A percentile compares a stretch with the other conserved stretches of the same genome.
Evolutionary conservation across 2,888 invertebrate genomes (phyloP).

Genomic region (Ecliptopera silaceata): DNA sequence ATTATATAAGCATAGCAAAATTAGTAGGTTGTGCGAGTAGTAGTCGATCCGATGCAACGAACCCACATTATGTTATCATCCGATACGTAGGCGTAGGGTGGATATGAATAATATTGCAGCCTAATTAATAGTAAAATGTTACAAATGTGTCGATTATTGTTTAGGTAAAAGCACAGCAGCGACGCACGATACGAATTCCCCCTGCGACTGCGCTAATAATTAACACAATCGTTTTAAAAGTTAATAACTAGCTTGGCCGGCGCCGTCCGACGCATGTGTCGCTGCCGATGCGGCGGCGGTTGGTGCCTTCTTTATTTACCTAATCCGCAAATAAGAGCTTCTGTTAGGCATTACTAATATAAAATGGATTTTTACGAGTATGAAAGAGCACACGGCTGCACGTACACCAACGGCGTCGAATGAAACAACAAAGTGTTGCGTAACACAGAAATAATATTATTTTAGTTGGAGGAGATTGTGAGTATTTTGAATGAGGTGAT

Average conservation of each 20-base stretch:
- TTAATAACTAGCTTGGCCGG: constrained; percentile 70
- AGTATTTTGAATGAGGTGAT: constrained; percentile 72
- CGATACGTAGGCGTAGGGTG: constrained; percentile 25
- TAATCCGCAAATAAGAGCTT: constrained; percentile 36
- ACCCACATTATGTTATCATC: not conserved
- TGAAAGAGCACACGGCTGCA: constrained; percentile 32
- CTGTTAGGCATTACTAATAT: constrained; percentile 8
- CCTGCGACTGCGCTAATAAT: constrained; percentile 71
- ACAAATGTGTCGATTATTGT: constrained; percentile 65
- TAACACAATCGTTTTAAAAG: constrained; percentile 79
- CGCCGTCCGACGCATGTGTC: constrained; percentile 70
- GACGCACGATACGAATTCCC: constrained; percentile 60
- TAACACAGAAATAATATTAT: constrained; percentile 47
- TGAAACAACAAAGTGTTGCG: constrained; percentile 43
- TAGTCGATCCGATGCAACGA: not conserved
- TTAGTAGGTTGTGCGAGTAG: not conserved
- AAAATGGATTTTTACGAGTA: constrained; percentile 23
- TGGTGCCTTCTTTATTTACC: constrained; percentile 37
- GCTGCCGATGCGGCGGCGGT: constrained; percentile 38
- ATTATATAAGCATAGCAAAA: not conserved
- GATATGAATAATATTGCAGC: constrained; percentile 47
- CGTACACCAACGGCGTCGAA: constrained; percentile 26
- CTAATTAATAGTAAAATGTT: constrained; percentile 67
- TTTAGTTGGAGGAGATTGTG: constrained; percentile 39
- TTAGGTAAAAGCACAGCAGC: constrained; percentile 51